Evolutionary conservation across 2,888 invertebrate species (phyloP).

Genomic region (Tenodera sinensis): DNA sequence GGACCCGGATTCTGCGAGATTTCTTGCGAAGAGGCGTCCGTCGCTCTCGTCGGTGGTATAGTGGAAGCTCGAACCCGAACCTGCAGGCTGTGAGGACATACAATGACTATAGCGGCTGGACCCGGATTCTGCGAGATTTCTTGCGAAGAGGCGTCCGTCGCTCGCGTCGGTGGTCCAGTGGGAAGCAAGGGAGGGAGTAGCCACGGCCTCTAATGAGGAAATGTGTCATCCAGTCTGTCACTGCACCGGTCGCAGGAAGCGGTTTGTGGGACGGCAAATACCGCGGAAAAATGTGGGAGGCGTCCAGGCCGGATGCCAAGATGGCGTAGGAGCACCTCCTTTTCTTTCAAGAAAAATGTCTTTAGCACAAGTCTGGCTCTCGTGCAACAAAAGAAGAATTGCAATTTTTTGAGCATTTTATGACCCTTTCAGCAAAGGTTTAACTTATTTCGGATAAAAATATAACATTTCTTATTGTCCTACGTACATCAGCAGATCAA

Average conservation of each 20-base stretch:
- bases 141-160: not conserved
- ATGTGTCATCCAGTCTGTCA: not conserved
- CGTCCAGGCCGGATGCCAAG: not conserved
- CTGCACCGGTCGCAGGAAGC: not conserved
- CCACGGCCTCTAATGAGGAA: not conserved
- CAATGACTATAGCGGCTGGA: too few species aligned
- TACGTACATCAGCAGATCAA: too few species aligned
- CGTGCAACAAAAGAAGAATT: too few species aligned
- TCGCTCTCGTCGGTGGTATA: not conserved
- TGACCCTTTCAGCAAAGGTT: too few species aligned
- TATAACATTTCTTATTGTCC: too few species aligned
- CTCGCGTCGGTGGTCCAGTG: not conserved
- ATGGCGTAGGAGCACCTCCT: not conserved
- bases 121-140: not conserved
- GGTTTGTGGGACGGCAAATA: not conserved
- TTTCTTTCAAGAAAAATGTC: not conserved
- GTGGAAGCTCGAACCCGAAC: not conserved
- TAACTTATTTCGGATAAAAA: too few species aligned
- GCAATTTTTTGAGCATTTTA: too few species aligned
- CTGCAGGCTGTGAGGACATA: too few species aligned
- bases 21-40: too few species aligned
- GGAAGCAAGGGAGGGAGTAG: not conserved
- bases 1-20: too few species aligned
- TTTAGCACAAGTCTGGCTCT: not conserved
- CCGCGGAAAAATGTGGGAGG: not conserved